Conservation (phyloP, 1,140 invertebrate species). For the Drosophila serrata region DNA sequence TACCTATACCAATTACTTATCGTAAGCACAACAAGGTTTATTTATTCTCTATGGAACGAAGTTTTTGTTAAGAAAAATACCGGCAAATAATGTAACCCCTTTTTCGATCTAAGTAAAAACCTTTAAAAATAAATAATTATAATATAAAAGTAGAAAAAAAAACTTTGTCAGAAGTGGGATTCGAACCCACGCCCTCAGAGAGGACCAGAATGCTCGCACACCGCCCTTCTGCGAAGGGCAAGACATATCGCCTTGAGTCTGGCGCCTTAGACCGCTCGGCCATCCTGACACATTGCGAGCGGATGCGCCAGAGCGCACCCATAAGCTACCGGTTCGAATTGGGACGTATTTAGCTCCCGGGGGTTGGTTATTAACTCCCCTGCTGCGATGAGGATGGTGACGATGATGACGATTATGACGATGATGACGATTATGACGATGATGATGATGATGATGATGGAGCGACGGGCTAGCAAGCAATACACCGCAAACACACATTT, state of each 20-base stretch:
- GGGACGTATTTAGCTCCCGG: background rate
- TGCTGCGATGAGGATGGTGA: constrained; percentile 8
- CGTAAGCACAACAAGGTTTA: too few relatives aligned
- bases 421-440: constrained; percentile 41
- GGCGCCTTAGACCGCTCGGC: constrained; percentile 90
- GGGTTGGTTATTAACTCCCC: constrained; percentile 35
- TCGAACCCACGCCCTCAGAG: constrained; percentile 94
- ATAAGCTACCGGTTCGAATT: constrained; percentile 7
- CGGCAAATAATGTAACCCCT: too few relatives aligned
- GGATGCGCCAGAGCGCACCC: constrained; percentile 87
- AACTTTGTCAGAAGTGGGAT: constrained; percentile 93
- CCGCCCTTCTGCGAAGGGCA: constrained; percentile 62
- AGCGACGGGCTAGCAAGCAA: constrained; percentile 33
- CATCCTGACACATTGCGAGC: constrained; percentile 87
- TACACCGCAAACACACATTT: constrained; percentile 68
- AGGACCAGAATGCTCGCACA: constrained; percentile 90
- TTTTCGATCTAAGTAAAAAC: background rate
- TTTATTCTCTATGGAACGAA: background rate
- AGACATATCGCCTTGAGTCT: constrained; percentile 87
- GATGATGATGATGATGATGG: constrained; percentile 38
- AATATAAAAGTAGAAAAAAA: constrained; percentile 86
- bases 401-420: background rate
- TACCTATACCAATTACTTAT: too few relatives aligned
- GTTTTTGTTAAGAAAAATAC: too few relatives aligned
- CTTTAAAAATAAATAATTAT: background rate